Conservation (phyloP, 2,888 invertebrate species). For the Drosophila fulvimacula region DNA sequence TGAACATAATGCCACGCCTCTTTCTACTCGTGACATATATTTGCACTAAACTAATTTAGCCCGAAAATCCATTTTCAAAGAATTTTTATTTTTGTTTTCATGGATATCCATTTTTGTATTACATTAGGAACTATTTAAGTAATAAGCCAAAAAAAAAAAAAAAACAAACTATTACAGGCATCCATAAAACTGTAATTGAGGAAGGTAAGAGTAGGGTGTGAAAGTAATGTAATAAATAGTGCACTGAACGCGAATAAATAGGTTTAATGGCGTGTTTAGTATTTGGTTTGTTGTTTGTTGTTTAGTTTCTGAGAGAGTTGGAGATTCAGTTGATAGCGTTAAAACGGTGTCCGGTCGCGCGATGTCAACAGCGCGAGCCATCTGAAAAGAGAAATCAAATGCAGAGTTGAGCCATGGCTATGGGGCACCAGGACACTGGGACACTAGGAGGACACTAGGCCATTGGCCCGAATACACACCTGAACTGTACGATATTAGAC, state of each 20-base stretch:
- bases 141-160: constrained; percentile 1
- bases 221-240: constrained; percentile 49
- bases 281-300: not conserved
- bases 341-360: not conserved
- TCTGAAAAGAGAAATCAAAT: constrained; percentile 50
- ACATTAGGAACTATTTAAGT: not conserved
- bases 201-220: not conserved
- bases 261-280: constrained; percentile 16
- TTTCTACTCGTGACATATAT: not conserved
- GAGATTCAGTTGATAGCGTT: constrained; percentile 55
- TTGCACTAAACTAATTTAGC: not conserved
- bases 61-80: no score
- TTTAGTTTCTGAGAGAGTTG: constrained; percentile 39
- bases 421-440: no score
- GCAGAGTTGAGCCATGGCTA: not conserved
- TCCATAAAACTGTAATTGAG: constrained; percentile 9
- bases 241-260: constrained; percentile 37
- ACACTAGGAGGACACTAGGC: no score
- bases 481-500: constrained; percentile 75
- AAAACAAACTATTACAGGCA: not conserved
- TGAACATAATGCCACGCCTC: no score
- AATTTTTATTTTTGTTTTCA: not conserved
- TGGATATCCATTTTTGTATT: not conserved
- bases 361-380: constrained; percentile 66
- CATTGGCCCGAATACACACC: constrained; percentile 48